Evolutionary conservation across 2,888 invertebrate species (phyloP).

Genomic region (Ditula angustiorana): DNA sequence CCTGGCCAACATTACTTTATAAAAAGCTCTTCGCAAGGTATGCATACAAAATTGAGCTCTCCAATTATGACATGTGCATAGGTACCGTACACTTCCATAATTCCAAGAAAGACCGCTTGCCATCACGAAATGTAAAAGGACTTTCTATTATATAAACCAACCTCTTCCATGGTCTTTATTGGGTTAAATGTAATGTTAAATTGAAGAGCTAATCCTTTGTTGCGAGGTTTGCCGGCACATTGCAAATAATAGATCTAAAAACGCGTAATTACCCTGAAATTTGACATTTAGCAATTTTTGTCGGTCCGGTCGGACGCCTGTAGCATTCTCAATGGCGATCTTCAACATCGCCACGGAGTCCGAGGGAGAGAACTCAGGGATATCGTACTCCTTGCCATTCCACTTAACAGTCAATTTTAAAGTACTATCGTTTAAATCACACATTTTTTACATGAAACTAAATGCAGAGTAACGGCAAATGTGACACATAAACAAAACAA

Average conservation of each 20-base stretch:
- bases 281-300: conserved; percentile 97
- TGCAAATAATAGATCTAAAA: conserved; percentile 13
- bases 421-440: conserved; percentile 78
- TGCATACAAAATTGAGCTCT: neutral
- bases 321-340: conserved; percentile 93
- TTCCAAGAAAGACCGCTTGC: conserved; percentile 11
- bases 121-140: conserved; percentile 7
- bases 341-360: conserved; percentile 94
- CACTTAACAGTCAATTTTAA: conserved; percentile 92
- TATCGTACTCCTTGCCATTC: conserved; percentile 95
- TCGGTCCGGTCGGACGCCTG: conserved; percentile 95
- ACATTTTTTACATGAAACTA: conserved; percentile 68
- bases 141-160: conserved; percentile 31
- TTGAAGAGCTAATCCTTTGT: neutral
- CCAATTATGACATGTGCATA: conserved; percentile 2
- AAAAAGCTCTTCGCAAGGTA: neutral
- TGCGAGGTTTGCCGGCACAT: neutral
- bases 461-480: conserved; percentile 53
- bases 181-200: neutral
- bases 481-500: conserved; percentile 76
- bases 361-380: conserved; percentile 90
- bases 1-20: no score
- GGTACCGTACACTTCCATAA: neutral
- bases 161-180: conserved; percentile 4
- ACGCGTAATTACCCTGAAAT: conserved; percentile 90